Evolutionary conservation across 2,797 vertebrate genomes (phyloP), one percentile per base, ranked within the genome.

Genomic region (Chanos chanos): DNA sequence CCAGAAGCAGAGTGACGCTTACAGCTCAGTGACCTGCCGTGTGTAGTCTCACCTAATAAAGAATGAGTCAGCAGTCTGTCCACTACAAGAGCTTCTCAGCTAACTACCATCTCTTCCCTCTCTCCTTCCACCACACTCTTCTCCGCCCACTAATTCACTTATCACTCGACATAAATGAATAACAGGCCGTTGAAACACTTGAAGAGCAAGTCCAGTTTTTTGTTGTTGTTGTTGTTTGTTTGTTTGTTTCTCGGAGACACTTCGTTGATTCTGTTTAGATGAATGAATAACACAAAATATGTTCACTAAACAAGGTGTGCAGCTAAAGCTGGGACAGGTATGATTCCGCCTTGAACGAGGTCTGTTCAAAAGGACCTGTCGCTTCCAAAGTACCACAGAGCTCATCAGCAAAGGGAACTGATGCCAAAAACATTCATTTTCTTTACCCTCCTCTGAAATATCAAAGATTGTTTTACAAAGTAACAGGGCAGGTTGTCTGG

Each of bases 21-120:
- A n/a, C n/a, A n/a, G n/a, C n/a, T n/a, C n/a, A n/a, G n/a, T n/a
- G n/a, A n/a, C n/a, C n/a, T n/a, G 18, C 12, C 10, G 5, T 30
- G 24, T 40, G 36, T 40, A 52, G 18, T 43, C 36, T 27, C 48
- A n/a, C 24, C 34, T 34, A 13, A 37, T 22, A 21, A 47, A 41
- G 16, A 18, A 7, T 7, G 47, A 43, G 61, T 22, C 31, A 39
- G 34, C 56, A 49, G 43, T 54, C 30, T 13, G 13, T 36, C 2
- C 6, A 13, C 44, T 18, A 16, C 7, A 7, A 12, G 31, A 21
- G 7, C 24, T 7, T 18, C 24, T 68, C 55, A 72, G 63, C 66
- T 74, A 72, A 64, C 53, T 15, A 22, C 31, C 59, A 55, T 67
- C 59, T 66, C 51, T 74, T 64, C 47, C 43, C 16, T 25, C 45